Conservation (phyloP, 2,797 vertebrate genomes). For the Lithobates pipiens region DNA sequence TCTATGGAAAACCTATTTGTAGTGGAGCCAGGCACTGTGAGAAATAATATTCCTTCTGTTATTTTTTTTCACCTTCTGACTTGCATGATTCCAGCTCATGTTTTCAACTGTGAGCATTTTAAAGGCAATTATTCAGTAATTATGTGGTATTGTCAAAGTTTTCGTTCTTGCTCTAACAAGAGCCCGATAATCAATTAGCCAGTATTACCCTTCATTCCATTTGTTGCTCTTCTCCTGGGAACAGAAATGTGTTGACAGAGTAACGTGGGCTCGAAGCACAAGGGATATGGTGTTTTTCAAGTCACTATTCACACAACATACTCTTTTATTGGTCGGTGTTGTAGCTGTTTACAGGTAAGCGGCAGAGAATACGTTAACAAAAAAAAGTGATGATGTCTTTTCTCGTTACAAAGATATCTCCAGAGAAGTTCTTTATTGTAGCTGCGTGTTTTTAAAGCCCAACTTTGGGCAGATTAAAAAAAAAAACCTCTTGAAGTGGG, state of each 20-base stretch:
- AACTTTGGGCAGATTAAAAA: too few species aligned
- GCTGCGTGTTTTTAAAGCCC: too few species aligned
- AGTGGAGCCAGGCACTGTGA: not conserved
- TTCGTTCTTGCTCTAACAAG: not conserved
- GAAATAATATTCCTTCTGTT: not conserved
- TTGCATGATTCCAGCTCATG: not conserved
- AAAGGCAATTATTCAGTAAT: slow-evolving; percentile 15
- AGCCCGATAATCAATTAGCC: not conserved
- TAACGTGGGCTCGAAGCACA: not conserved
- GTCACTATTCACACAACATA: not conserved
- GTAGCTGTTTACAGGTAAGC: not conserved
- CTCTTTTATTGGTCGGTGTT: not conserved
- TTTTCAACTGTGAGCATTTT: not conserved
- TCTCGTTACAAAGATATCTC: not conserved
- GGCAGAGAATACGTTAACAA: not conserved
- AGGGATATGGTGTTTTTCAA: not conserved
- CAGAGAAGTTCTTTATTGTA: too few species aligned
- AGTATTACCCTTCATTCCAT: slow-evolving; percentile 1
- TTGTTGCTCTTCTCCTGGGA: not conserved
- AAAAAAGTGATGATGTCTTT: not conserved
- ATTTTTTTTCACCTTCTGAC: slow-evolving; percentile 1
- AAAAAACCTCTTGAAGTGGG: too few species aligned
- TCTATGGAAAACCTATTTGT: not conserved
- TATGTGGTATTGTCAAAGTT: slow-evolving; percentile 22
- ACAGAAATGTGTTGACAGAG: slow-evolving; percentile 6